phyloP scores from a whole-genome alignment of 2,888 invertebrate species.

The Argyresthia albistria region DNA sequence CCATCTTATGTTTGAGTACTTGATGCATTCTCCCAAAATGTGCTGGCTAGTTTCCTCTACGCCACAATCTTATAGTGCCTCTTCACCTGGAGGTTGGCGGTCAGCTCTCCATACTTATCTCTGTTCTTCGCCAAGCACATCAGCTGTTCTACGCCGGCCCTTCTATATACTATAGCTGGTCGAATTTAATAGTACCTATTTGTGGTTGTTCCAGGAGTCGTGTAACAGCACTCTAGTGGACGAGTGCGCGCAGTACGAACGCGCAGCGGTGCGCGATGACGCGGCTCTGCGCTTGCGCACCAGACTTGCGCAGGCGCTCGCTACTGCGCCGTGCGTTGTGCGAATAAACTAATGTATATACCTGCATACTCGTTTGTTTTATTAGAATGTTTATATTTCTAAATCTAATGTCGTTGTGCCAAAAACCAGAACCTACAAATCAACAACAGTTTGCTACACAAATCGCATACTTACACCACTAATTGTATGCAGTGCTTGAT shows the following conservation, averaged over 20 bases:
- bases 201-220: slow-evolving; percentile 35
- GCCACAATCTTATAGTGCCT: too few relatives aligned
- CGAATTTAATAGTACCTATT: too few relatives aligned
- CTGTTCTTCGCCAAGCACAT: too few relatives aligned
- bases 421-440: too few relatives aligned
- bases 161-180: too few relatives aligned
- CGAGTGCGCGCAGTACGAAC: slow-evolving; percentile 48
- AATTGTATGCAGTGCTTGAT: too few relatives aligned
- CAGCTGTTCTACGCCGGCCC: too few relatives aligned
- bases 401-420: too few relatives aligned
- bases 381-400: not conserved
- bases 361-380: not conserved
- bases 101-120: too few relatives aligned
- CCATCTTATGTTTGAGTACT: not conserved
- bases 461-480: too few relatives aligned
- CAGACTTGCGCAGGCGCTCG: slow-evolving; percentile 34
- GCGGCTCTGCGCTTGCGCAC: slow-evolving; percentile 41
- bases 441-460: too few relatives aligned
- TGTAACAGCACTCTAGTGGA: slow-evolving; percentile 58
- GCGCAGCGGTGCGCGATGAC: slow-evolving; percentile 41
- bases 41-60: not conserved
- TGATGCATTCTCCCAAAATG: not conserved
- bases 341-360: slow-evolving; percentile 23
- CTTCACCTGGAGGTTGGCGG: too few relatives aligned
- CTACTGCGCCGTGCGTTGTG: slow-evolving; percentile 32